phyloP scores from a whole-genome alignment of 2,888 invertebrate species.

The Geophilus truncorum region DNA sequence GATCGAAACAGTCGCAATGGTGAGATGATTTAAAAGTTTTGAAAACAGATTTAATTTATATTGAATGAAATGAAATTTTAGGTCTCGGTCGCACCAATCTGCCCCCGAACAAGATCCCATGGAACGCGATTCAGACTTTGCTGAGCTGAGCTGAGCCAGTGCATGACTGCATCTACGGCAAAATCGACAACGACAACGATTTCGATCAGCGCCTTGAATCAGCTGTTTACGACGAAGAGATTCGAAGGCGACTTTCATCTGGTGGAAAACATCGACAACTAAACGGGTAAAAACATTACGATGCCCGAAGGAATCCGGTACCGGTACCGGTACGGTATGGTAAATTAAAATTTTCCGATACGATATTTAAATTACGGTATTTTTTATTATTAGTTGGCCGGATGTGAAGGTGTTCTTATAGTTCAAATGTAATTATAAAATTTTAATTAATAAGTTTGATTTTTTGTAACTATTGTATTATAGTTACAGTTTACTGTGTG shows the following conservation, averaged over 20 bases:
- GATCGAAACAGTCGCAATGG: slow-evolving; percentile 96
- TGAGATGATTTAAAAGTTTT: slow-evolving; percentile 45
- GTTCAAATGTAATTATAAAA: no score
- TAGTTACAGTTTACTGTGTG: no score
- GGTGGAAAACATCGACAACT: slow-evolving; percentile 62
- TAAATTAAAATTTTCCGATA: no score
- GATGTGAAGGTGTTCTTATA: no score
- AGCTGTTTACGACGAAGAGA: slow-evolving; percentile 90
- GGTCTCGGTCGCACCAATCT: slow-evolving; percentile 95
- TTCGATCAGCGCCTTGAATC: slow-evolving; percentile 87
- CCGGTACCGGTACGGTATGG: no score
- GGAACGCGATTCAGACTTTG: slow-evolving; percentile 94
- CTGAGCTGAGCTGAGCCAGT: no score
- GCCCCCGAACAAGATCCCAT: slow-evolving; percentile 97
- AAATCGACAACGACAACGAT: slow-evolving; percentile 98
- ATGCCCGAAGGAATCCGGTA: slow-evolving; percentile 90
- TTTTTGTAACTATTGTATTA: no score
- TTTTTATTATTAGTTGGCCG: no score
- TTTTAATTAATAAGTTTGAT: no score
- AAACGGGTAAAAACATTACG: slow-evolving; percentile 70
- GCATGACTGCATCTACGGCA: slow-evolving; percentile 99
- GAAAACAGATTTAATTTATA: no score
- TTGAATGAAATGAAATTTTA: no score
- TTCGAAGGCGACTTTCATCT: slow-evolving; percentile 94
- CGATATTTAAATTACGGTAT: no score